These are phyloP conservation scores for Macrostomum lignano DNA, from an alignment of 1,140 invertebrate genomes.

Conservation along the genomic window DNA sequence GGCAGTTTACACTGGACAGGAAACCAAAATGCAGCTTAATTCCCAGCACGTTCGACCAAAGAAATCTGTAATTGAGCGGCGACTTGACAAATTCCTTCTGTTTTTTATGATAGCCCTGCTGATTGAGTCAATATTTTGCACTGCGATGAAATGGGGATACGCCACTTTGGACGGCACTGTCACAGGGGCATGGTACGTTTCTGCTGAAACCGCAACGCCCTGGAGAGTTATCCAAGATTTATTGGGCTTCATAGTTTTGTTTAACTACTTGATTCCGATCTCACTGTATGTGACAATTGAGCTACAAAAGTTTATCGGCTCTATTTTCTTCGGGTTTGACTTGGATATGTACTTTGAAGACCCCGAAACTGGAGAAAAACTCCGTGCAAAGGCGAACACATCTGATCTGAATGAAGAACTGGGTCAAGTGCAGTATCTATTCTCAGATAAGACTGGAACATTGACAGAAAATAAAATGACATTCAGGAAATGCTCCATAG, in stretches of 20 bases:
- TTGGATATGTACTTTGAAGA: slow-evolving; percentile 33
- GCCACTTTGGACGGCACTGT: not conserved
- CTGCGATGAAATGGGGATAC: not conserved
- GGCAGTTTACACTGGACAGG: slow-evolving; percentile 49
- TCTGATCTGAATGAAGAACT: slow-evolving; percentile 42
- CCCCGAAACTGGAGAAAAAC: not conserved
- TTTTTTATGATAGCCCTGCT: slow-evolving; percentile 5
- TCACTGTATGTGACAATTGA: slow-evolving; percentile 41
- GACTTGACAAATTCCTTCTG: slow-evolving; percentile 9
- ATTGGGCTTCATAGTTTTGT: slow-evolving; percentile 34
- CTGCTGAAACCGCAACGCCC: not conserved
- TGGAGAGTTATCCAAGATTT: slow-evolving; percentile 10
- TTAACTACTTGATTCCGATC: slow-evolving; percentile 41
- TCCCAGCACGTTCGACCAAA: slow-evolving; percentile 45
- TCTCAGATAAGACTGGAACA: slow-evolving; percentile 44
- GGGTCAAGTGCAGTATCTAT: slow-evolving; percentile 37
- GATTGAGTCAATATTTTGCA: not conserved
- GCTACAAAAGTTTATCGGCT: slow-evolving; percentile 38
- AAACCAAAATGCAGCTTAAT: slow-evolving; percentile 54
- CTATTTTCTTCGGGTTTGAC: slow-evolving; percentile 37
- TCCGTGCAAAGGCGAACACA: slow-evolving; percentile 31
- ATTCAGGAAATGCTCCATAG: slow-evolving; percentile 35
- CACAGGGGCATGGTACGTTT: slow-evolving; percentile 2
- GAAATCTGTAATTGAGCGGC: slow-evolving; percentile 48
- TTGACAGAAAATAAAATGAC: slow-evolving; percentile 43